Evolutionary conservation across 2,888 invertebrate genomes (phyloP), one percentile per base, ranked within the genome.

Genomic region (Calephelis perditalis): DNA sequence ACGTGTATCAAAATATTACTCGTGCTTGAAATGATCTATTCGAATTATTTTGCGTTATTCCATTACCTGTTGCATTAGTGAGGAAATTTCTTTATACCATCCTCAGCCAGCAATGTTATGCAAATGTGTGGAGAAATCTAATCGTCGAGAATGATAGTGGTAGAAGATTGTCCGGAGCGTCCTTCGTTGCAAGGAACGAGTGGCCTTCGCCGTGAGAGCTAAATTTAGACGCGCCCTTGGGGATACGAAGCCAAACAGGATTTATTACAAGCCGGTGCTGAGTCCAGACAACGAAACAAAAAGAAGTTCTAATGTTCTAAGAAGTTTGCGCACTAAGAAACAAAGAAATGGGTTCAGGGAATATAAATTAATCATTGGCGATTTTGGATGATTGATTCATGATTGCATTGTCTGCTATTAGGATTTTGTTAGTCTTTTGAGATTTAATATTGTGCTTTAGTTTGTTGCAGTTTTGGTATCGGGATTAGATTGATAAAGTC

Each of bases 141-240:
- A 52, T 52, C 35, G 52, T 52, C 52, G 52, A 52, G 10, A 52
- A 35, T 11, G 52, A 52, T 52, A 52, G 52, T 52, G 52, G 52
- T 52, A 35, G 52, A 26, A 52, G 52, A 52, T 52, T 52, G 52
- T 52, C 52, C 52, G 52, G 11, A 35, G 46, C 64, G 70, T 73
- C 70, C 71, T 80, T 78, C 79, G 76, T 64, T 67, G 71, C 69
- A 70, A 70, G 78, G 74, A 73, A 73, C 73, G 66, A 67, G 68
- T 73, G 84, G 79, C 85, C 84, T 83, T 85, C 82, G 79, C 72
- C 67, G 75, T 76, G 77, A 73, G 73, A 62, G 78, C 86, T 89
- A 88, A 81, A 84, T 84, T 86, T 89, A 89, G 79, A 78, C 64
- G 73, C 81, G 85, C 84, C 86, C 87, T 87, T 87, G 86, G 81